Percentiles rank a stretch among this genome's conserved stretches.
Evolutionary conservation across 2,888 invertebrate genomes (phyloP).

Genomic region (Ochlodes sylvanus): DNA sequence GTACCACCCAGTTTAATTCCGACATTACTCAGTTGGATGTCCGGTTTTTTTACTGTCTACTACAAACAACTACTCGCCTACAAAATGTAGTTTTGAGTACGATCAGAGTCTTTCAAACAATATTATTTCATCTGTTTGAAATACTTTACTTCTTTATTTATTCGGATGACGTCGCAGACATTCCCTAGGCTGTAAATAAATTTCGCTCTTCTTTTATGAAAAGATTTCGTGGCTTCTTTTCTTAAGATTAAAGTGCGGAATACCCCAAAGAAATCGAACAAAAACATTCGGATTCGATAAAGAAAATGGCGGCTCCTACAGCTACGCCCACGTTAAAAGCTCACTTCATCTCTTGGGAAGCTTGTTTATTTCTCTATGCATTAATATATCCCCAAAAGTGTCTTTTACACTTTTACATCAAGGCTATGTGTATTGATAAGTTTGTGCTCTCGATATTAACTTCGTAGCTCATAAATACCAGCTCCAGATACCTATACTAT

Average conservation of each 20-base stretch:
- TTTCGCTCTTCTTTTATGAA: background rate
- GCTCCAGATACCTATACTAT: too few relatives aligned
- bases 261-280: conserved; percentile 5
- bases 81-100: too few relatives aligned
- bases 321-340: conserved; percentile 42
- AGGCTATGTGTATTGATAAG: background rate
- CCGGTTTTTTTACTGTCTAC: too few relatives aligned
- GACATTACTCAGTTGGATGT: too few relatives aligned
- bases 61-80: too few relatives aligned
- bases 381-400: background rate
- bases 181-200: background rate
- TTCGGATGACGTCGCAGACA: background rate
- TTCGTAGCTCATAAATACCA: too few relatives aligned
- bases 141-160: background rate
- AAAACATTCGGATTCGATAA: conserved; percentile 43
- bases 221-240: background rate
- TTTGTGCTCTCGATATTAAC: too few relatives aligned
- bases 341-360: conserved; percentile 38
- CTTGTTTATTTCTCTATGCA: background rate
- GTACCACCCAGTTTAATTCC: too few relatives aligned
- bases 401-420: conserved; percentile 1
- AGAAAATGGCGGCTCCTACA: conserved; percentile 30
- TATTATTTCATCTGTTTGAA: background rate
- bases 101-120: too few relatives aligned
- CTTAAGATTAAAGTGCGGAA: conserved; percentile 2